Evolutionary conservation across 2,113 vertebrate genomes (phyloP).

Genomic region (Taxidea taxus): DNA sequence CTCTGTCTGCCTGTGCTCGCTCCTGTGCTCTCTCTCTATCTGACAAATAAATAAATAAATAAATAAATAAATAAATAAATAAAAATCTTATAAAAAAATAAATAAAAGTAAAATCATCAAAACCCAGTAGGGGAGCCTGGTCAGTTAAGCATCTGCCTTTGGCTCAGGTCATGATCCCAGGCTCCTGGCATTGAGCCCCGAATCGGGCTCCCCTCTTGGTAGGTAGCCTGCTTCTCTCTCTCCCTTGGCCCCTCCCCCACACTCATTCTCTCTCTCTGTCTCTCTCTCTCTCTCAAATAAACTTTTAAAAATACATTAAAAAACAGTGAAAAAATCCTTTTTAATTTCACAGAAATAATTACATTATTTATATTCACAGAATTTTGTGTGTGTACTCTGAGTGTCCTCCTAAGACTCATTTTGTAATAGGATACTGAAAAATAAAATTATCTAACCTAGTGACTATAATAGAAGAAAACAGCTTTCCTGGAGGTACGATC

Average conservation of each 20-base stretch:
- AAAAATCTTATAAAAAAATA: no score
- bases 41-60: no score
- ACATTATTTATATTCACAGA: not conserved
- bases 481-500: not conserved
- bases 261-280: not conserved
- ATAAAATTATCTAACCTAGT: not conserved
- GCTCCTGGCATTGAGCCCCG: not conserved
- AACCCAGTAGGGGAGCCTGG: not conserved
- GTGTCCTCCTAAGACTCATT: not conserved
- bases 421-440: not conserved
- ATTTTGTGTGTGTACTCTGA: not conserved
- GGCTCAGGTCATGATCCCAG: not conserved
- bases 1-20: no score
- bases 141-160: not conserved
- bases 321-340: not conserved
- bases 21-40: no score
- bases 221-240: not conserved
- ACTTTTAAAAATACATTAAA: not conserved
- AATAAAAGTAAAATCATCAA: not conserved
- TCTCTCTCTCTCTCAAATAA: not conserved
- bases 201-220: not conserved
- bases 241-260: not conserved
- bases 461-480: not conserved
- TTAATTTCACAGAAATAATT: not conserved
- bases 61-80: no score